A percentile compares a stretch with the other conserved stretches of the same genome.
Conservation (phyloP, 2,113 vertebrate species). For the Alectura lathami region DNA sequence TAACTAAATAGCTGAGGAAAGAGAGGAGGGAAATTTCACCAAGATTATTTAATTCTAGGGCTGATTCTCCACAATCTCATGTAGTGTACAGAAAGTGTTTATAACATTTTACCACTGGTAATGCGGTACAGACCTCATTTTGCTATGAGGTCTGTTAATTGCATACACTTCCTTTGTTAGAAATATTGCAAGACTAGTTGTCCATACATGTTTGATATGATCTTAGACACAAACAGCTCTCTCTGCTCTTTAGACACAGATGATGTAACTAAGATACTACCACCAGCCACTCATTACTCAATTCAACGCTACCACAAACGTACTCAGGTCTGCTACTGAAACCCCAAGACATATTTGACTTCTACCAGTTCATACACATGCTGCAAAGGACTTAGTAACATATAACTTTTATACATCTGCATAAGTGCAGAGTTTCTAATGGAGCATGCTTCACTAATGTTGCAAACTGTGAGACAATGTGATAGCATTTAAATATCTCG, state of each 20-base stretch:
- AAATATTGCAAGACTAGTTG: background rate
- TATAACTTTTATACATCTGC: background rate
- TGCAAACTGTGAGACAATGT: background rate
- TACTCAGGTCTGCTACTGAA: background rate
- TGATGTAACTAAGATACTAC: background rate
- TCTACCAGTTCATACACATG: background rate
- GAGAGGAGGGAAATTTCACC: background rate
- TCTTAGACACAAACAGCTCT: background rate
- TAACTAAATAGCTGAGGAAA: background rate
- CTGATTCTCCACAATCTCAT: background rate
- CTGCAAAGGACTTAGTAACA: background rate
- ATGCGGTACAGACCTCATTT: background rate
- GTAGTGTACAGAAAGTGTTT: background rate
- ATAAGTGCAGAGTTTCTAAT: background rate
- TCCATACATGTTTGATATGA: background rate
- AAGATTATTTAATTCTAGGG: background rate
- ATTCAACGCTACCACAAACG: background rate
- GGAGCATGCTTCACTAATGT: background rate
- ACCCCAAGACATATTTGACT: background rate
- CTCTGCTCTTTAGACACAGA: slow-evolving; percentile 7
- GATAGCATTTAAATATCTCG: background rate
- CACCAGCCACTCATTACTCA: background rate
- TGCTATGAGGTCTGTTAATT: background rate
- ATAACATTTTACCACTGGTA: background rate
- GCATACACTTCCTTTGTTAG: background rate